A percentile compares a stretch with the other conserved stretches of the same genome.
Evolutionary conservation across 1,140 invertebrate genomes (phyloP).

Genomic region (Aleiodes sp.): DNA sequence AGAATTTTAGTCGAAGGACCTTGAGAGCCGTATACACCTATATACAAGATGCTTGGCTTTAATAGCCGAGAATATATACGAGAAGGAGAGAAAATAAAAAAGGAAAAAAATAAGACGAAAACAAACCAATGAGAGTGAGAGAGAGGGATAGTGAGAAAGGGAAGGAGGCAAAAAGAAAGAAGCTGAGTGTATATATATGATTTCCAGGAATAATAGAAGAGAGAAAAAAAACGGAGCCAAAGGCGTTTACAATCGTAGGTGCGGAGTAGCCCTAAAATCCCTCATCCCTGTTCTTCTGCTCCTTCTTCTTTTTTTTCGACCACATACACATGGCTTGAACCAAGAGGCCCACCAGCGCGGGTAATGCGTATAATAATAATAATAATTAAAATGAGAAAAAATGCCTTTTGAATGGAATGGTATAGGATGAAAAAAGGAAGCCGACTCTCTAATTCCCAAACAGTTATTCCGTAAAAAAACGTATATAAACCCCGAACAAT

Average conservation of each 20-base stretch:
- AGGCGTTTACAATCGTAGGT: constrained; percentile 28
- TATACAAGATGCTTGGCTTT: constrained; percentile 10
- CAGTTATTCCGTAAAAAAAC: neutral
- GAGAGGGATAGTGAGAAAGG: neutral
- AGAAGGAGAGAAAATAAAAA: neutral
- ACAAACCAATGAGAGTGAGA: neutral
- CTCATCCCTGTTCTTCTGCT: too few species aligned
- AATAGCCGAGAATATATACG: constrained; percentile 16
- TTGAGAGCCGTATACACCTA: constrained; percentile 18
- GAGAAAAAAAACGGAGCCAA: neutral
- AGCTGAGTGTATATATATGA: constrained; percentile 16
- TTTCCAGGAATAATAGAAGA: constrained; percentile 34
- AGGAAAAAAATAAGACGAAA: neutral
- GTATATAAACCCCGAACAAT: neutral
- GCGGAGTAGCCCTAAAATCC: constrained; percentile 7
- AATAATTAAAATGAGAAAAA: neutral
- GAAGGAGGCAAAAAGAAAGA: neutral
- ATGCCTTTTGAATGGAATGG: neutral
- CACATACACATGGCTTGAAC: too few species aligned
- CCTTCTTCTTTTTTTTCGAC: too few species aligned
- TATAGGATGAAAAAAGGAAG: constrained; percentile 5
- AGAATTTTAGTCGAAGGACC: constrained; percentile 27
- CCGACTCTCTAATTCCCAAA: neutral
- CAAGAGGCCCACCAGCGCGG: neutral
- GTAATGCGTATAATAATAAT: constrained; percentile 32